Base-by-base conservation (phyloP, 2,888 invertebrate species). In the Tipula vernalis region DNA sequence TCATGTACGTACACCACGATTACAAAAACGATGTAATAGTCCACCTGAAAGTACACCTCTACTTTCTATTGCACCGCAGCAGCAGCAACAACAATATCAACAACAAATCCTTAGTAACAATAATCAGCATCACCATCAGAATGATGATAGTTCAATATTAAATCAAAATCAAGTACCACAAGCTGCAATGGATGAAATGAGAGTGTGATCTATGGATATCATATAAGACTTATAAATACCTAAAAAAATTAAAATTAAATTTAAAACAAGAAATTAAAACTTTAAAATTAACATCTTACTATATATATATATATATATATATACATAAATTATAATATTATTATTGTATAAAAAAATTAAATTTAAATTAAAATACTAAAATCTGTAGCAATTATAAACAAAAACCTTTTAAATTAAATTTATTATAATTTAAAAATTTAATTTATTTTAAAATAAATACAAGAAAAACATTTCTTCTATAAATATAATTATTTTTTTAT, bases 101-200 rank as follows among this genome's bases (percentile, higher is more conserved):
- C 8, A 92, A 91, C 87, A 91, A 92, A 88, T 86, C 51, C 71
- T 84, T 51, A 87, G 71, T 57, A 87, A 87, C 2, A 28, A 28
- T 47, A 87, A 86, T 86, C 87, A 91, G 93, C 88, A 90, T 93
- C 88, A 92, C 93, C 86, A 93, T 93, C 87, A 93, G 92, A 42
- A 93, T 93, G 89, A 92, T 93, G 91, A 93, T 93, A 89, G 93
- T 94, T 90, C 94, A 92, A 89, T 94, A 93, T 88, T 92, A 93
- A 90, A 92, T 93, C 89, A 93, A 93, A 86, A 85, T 93, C 93
- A 18, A 94, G 94, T 96, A 91, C 96, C 96, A 86, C 95, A 96
- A 91, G 96, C 96, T 88, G 96, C 96, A 88, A 96, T 96, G 92
- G 96, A 96, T 91, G 97, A 97, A 93, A 97, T 97, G 96, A 93